Base-by-base conservation (phyloP, 2,797 vertebrate species). In the Enteromius paludinosus region DNA sequence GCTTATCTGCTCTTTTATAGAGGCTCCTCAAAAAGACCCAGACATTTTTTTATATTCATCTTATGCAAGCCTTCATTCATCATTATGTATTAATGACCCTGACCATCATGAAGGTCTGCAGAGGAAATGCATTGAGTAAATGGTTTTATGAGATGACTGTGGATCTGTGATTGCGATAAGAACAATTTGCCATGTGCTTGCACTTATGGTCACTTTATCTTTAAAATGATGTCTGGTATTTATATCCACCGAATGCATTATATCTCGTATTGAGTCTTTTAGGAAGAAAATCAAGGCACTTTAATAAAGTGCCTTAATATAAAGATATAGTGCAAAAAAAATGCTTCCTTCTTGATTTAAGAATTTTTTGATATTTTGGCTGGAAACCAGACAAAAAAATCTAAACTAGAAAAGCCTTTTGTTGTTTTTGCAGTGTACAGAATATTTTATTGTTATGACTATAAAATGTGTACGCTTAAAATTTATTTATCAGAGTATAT, bases 1-100 rank as follows among this genome's bases (percentile, higher is more conserved):
- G 72, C 87, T 90, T 89, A 92, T 91, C 79, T 71, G 84, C 87
- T 7, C 71, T 81, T 17, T 88, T 86, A 62, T 83, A 88, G 72
- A 78, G 85, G 84, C 69, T 74, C 79, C 52, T 83, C 54, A 25
- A 64, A 84, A 70, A 69, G 77, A 69, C 85, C 74, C 65, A 20
- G 77, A 43, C 38, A 43, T 28, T 12, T 33, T 71, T 33, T 74
- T 59, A 18, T 45, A 15, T 47, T 47, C 84, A 59, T 86, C 86
- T 88, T 59, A 5, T 17, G n/a, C 61, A 2, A 7, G 18, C 47
- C 30, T 76, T 64, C 49, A 62, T 70, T 78, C 43, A 33, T 23
- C 49, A 74, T 74, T 69, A 52, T 69, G 23, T 49, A 45, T 56
- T 71, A 79, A 86, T 69, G 54, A n/a, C 2, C 9, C 4, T 20